Evolutionary conservation across 2,888 invertebrate genomes (phyloP), one percentile per base, ranked within the genome.

Genomic region (Cataglyphis rosenhaueri): DNA sequence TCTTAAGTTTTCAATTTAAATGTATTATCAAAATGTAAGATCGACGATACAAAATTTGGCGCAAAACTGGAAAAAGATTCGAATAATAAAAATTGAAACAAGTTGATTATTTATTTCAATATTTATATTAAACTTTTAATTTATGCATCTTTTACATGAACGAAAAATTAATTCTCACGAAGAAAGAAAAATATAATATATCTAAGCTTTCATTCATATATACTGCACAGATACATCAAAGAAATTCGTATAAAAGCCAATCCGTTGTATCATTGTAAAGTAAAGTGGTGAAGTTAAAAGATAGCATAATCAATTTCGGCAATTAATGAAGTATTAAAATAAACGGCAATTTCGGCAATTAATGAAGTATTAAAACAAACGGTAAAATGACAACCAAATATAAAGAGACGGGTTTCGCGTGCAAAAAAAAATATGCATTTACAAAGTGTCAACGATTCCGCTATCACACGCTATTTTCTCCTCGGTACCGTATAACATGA

Each of bases 401-500:
- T 71, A 71, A 79, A 71, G 55, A 71, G 21, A 35, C 71, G n/a
- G 48, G 21, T 71, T 70, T 59, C 25, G 21, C 21, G 18, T 70
- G 32, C 70, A 21, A 25, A 70, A 78, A 65, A 66, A 48, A 71
- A 44, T 18, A 44, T 18, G 32, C 44, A 35, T 32, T 59, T 59
- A 78, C 78, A 21, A 59, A 78, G 57, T 35, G 59, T 71, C 78
- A 70, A 78, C 71, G 71, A 61, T 79, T 70, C 44, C 59, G n/a
- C 70, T 59, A 70, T 59, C 32, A 12, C 41, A 21, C 41, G 18
- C 29, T 29, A 29, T 59, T 70, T 59, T 44, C 10, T 18, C 32
- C 44, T 21, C 83, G 57, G 65, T 88, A 83, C 68, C 83, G 79
- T 88, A 85, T 62, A 75, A 61, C 81, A 59, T 85, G 62, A 88